These are phyloP conservation scores for Streblospio benedicti DNA, from an alignment of 1,140 invertebrate genomes.

Conservation along the genomic window DNA sequence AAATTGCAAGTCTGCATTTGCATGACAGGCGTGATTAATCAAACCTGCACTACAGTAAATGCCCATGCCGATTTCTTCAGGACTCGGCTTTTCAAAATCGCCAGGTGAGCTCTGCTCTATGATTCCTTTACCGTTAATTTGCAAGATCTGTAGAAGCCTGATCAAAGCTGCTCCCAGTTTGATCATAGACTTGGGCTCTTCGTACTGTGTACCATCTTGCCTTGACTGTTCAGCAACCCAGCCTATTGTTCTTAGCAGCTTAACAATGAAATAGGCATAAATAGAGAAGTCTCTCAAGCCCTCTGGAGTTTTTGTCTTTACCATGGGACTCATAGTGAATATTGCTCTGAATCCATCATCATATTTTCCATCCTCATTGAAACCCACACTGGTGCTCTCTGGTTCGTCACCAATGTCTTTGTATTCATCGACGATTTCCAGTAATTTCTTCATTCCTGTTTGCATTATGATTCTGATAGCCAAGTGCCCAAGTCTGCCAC, in stretches of 20 bases:
- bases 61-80: slow-evolving; percentile 63
- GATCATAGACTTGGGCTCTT: slow-evolving; percentile 4
- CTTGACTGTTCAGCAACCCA: slow-evolving; percentile 65
- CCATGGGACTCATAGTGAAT: slow-evolving; percentile 65
- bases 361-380: slow-evolving; percentile 35
- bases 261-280: slow-evolving; percentile 69
- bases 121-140: slow-evolving; percentile 87
- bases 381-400: slow-evolving; percentile 20
- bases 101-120: slow-evolving; percentile 56
- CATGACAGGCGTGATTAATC: slow-evolving; percentile 88
- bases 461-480: slow-evolving; percentile 63
- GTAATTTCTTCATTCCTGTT: background rate
- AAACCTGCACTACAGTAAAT: slow-evolving; percentile 76
- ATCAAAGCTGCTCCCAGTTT: slow-evolving; percentile 66
- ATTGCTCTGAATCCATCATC: slow-evolving; percentile 58
- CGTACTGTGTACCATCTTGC: background rate
- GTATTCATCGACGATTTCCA: background rate
- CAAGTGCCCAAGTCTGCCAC: slow-evolving; percentile 66
- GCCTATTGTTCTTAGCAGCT: slow-evolving; percentile 65
- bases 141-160: slow-evolving; percentile 71
- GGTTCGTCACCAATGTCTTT: background rate
- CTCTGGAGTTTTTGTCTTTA: slow-evolving; percentile 58
- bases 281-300: slow-evolving; percentile 72
- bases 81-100: slow-evolving; percentile 47
- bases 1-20: slow-evolving; percentile 75